Evolutionary conservation across 1,140 invertebrate genomes (phyloP).

Genomic region (Kradibia gibbosae): DNA sequence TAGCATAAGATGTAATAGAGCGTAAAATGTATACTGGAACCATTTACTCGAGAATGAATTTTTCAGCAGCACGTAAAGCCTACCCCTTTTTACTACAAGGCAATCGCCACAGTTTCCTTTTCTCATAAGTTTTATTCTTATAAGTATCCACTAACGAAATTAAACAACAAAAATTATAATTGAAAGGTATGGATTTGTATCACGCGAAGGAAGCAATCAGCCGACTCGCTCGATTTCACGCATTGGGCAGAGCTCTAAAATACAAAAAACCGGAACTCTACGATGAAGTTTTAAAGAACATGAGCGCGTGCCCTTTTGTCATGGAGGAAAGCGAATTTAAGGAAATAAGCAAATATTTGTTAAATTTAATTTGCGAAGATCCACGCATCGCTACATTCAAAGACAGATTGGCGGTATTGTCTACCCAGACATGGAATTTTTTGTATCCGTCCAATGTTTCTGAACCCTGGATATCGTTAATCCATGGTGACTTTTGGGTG

Average conservation of each 20-base stretch:
- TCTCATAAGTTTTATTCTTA: no score
- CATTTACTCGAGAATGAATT: no score
- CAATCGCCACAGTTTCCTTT: no score
- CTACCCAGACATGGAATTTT: neutral
- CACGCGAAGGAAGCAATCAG: constrained; percentile 9
- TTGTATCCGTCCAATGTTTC: constrained; percentile 41
- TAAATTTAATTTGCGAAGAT: neutral
- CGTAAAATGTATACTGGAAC: no score
- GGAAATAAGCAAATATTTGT: neutral
- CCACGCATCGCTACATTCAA: constrained; percentile 6
- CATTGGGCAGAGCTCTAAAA: constrained; percentile 47
- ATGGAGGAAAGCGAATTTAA: neutral
- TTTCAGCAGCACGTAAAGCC: no score
- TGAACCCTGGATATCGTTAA: constrained; percentile 72
- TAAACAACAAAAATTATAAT: no score
- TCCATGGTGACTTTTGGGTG: constrained; percentile 77
- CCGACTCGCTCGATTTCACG: constrained; percentile 28
- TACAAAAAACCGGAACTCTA: constrained; percentile 72
- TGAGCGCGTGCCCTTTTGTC: neutral
- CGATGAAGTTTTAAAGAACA: neutral
- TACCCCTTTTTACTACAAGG: no score
- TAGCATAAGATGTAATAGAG: no score
- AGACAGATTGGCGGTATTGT: neutral
- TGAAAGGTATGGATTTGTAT: constrained; percentile 23
- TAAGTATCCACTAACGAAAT: no score